Evolutionary conservation across 2,888 invertebrate genomes (phyloP), one percentile per base, ranked within the genome.

Genomic region (Nomada fucata): DNA sequence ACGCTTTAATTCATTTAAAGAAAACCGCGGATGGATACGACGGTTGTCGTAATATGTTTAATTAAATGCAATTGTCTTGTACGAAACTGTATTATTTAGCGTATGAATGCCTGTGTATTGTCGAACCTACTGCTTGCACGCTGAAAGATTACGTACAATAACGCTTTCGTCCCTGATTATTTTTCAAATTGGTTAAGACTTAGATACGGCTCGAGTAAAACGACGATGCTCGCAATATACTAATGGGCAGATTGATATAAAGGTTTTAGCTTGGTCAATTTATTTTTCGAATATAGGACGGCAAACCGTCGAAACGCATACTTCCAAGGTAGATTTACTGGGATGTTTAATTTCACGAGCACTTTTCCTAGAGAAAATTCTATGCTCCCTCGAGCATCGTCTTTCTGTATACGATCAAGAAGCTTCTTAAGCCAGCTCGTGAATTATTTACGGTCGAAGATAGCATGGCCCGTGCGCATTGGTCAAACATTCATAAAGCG

Each of bases 371-470:
- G 53, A 63, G 29, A 26, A 55, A 70, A 60, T 74, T 70, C 23
- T 47, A n/a, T 13, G 61, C n/a, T 50, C 69, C 60, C 70, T 11
- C 20, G 69, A 50, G 80, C 36, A 57, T 29, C 13, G 23, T 64
- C 42, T 57, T 59, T 23, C 7, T 26, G 13, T 2, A n/a, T 29
- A 20, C 57, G 69, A 69, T 76, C 72, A 69, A 80, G 75, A 13
- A 50, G 47, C 63, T 36, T 20, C 50, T 20, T 60, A 26, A n/a
- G 63, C 47, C 11, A 10, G 23, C 64, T 53, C 11, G 20, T 83
- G 79, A 79, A 83, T 78, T 82, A 83, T 79, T 79, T 79, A 82
- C 78, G 42, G 53, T 64, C 68, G 70, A 76, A 82, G 64, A 83
- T 79, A 71, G 61, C 57, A 52, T 20, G 50, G 26, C 29, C 20